These are phyloP conservation scores for Catamblyrhynchus diadema DNA, from an alignment of 2,797 vertebrate genomes.

Conservation along the genomic window DNA sequence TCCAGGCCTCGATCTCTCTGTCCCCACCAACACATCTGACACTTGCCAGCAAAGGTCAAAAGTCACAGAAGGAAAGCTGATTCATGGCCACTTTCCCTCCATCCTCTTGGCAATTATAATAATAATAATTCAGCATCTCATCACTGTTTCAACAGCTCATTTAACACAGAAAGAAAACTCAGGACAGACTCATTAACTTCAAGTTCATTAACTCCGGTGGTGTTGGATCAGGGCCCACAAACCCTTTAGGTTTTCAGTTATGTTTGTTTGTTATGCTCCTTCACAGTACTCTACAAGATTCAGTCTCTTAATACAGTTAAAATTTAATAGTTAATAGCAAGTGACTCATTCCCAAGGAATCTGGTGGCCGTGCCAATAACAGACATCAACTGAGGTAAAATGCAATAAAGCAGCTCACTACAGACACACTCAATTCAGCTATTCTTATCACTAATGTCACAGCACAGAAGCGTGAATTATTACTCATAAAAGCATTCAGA, in stretches of 20 bases:
- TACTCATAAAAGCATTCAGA: neutral
- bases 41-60: neutral
- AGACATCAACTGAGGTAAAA: neutral
- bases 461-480: neutral
- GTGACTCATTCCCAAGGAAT: slow-evolving; percentile 54
- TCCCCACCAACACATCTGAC: neutral
- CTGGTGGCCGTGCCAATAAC: neutral
- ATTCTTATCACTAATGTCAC: neutral
- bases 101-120: neutral
- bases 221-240: neutral
- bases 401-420: neutral
- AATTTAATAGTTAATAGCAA: slow-evolving; percentile 61
- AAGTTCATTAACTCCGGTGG: neutral
- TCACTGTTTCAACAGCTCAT: neutral
- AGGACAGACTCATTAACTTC: neutral
- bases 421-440: neutral
- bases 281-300: neutral
- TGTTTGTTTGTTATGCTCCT: neutral
- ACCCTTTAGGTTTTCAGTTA: neutral
- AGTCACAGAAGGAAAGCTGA: neutral
- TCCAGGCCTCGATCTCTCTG: neutral
- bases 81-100: neutral
- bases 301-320: slow-evolving; percentile 41
- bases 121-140: neutral
- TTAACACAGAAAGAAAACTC: neutral